Evolutionary conservation across 1,140 invertebrate genomes (phyloP), one percentile per base, ranked within the genome.

Genomic region (Formica exsecta): DNA sequence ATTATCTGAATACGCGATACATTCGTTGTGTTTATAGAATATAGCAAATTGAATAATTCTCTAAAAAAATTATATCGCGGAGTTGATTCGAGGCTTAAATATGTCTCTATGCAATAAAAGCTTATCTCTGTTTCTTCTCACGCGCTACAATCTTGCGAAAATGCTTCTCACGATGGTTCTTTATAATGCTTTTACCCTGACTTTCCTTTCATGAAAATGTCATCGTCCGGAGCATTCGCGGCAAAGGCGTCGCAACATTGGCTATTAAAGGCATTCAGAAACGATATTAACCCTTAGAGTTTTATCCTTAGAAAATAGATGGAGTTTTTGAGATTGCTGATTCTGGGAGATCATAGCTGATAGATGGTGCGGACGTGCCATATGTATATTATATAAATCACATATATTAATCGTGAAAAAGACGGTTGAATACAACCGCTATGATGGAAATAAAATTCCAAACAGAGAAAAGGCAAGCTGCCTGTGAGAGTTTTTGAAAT

Each of bases 251-350:
- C 36, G n/a, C 7, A 51, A 9, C 11, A 16, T 9, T 32, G n/a
- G 29, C 59, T 16, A 62, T 38, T 62, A 76, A 25, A 29, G 51
- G 3, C 64, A 62, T 74, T 79, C 48, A 19, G 68, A 29, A 68
- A 80, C 29, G 5, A 59, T 79, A 86, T 74, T 57, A 59, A 29
- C n/a, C 62, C n/a, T 65, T 70, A 9, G 62, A 36, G 83, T 61
- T 61, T 89, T 88, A 51, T 81, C 62, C 29, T 36, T 59, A 5
- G n/a, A 22, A 41, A 29, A 59, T 71, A 64, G 36, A 22, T 32
- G 9, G 68, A 65, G 38, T 57, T 79, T 83, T 64, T 7, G 64
- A 59, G 61, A 88, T 89, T 81, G 29, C 48, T 54, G 48, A 51
- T 51, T 51, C 5, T 19, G 16, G 16, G 9, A 51, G 48, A 51